phyloP scores from a whole-genome alignment of 2,113 vertebrate species.

The Jaculus jaculus region DNA sequence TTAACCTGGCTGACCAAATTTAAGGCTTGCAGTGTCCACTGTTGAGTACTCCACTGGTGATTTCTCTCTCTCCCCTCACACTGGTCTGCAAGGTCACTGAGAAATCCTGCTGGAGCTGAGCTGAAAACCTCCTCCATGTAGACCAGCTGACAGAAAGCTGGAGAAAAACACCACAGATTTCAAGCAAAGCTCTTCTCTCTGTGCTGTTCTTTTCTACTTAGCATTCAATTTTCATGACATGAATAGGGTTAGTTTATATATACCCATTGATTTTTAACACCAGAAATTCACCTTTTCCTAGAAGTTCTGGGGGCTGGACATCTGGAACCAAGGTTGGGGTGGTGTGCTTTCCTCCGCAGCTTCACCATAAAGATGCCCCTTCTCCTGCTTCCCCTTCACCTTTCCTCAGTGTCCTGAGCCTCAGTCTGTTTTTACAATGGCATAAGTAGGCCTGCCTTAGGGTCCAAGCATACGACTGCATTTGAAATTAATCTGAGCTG shows the following conservation, averaged over 20 bases:
- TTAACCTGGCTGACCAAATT: too few relatives aligned
- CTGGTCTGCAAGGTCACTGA: too few relatives aligned
- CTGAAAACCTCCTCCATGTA: too few relatives aligned
- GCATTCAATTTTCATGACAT: not conserved
- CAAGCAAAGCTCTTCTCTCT: not conserved
- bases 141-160: too few relatives aligned
- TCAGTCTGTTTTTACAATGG: not conserved
- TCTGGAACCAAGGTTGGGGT: not conserved
- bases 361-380: not conserved
- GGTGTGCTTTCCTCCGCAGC: not conserved
- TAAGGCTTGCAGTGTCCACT: too few relatives aligned
- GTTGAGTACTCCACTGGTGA: too few relatives aligned
- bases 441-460: accelerated
- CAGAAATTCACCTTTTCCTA: not conserved
- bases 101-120: too few relatives aligned
- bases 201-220: not conserved
- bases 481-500: not conserved
- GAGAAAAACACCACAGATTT: not conserved
- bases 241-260: not conserved
- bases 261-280: not conserved
- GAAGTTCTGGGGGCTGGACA: not conserved
- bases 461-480: not conserved
- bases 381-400: not conserved
- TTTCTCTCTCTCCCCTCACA: too few relatives aligned
- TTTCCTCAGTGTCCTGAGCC: accelerated